Percentiles rank a stretch among this genome's conserved stretches.
phyloP scores from a whole-genome alignment of 1,140 invertebrate genomes.

The Lerema accius region DNA sequence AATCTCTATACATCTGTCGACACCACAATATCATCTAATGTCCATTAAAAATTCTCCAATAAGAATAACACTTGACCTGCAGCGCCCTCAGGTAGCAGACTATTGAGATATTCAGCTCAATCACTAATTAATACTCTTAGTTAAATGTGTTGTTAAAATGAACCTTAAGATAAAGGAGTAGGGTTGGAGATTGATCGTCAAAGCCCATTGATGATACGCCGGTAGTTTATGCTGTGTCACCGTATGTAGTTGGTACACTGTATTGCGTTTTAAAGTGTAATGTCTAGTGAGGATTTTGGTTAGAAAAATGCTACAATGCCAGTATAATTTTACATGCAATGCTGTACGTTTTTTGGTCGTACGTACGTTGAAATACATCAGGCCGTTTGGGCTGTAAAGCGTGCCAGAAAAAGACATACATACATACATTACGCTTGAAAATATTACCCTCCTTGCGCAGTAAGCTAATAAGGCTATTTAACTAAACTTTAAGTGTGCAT shows the following conservation, averaged over 20 bases:
- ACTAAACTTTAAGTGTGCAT: no score
- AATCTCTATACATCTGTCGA: slow-evolving; percentile 37
- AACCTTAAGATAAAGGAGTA: slow-evolving; percentile 16
- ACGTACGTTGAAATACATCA: no score
- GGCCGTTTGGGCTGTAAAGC: no score
- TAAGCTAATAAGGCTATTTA: no score
- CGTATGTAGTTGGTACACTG: slow-evolving; percentile 47
- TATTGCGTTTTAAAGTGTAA: slow-evolving; percentile 34
- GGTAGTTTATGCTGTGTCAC: slow-evolving; percentile 48
- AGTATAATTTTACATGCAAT: no score
- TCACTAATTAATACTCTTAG: slow-evolving; percentile 56
- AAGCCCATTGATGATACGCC: slow-evolving; percentile 1
- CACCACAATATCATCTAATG: slow-evolving; percentile 36
- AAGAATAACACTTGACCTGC: slow-evolving; percentile 39
- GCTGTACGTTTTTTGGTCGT: no score
- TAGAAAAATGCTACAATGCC: no score
- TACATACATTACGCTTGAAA: no score
- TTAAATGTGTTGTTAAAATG: slow-evolving; percentile 25
- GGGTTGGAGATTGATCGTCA: slow-evolving; percentile 10
- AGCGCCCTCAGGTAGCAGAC: slow-evolving; percentile 48
- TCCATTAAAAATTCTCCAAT: slow-evolving; percentile 42
- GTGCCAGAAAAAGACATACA: no score
- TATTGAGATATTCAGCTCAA: slow-evolving; percentile 47
- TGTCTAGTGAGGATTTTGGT: no score
- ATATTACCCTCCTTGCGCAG: no score